Evolutionary conservation across 1,140 invertebrate genomes (phyloP).

Genomic region (Eufriesea mexicana): DNA sequence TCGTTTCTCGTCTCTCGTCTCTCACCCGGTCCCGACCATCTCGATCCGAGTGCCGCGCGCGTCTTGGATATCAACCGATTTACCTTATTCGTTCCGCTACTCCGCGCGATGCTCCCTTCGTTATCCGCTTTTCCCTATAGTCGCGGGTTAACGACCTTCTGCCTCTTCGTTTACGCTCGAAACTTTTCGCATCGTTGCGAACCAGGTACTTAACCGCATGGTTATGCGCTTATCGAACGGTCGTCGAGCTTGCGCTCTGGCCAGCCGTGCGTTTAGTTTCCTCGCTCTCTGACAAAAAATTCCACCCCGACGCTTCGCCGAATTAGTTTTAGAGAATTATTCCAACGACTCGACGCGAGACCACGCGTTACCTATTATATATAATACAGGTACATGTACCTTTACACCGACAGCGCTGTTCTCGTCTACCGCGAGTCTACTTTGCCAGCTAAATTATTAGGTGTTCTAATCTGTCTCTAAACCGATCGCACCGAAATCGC

Average conservation of each 20-base stretch:
- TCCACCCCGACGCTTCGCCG: too few relatives aligned
- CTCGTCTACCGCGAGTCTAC: not conserved
- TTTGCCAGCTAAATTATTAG: not conserved
- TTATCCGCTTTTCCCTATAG: not conserved
- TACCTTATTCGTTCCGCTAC: not conserved
- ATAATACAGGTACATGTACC: too few relatives aligned
- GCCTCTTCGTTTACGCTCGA: constrained; percentile 1
- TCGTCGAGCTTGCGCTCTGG: not conserved
- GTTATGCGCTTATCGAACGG: not conserved
- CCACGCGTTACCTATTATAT: too few relatives aligned
- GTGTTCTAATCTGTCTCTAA: not conserved
- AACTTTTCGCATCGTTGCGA: constrained; percentile 28
- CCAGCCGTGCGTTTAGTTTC: not conserved
- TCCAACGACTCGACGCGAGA: too few relatives aligned
- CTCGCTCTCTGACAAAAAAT: not conserved
- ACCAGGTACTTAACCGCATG: not conserved
- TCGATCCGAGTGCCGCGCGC: too few relatives aligned
- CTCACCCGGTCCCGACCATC: not conserved
- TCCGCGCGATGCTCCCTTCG: not conserved
- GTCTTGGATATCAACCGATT: not conserved
- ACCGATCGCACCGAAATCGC: constrained; percentile 25
- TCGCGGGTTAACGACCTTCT: not conserved
- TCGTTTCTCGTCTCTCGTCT: not conserved
- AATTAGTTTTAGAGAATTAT: too few relatives aligned
- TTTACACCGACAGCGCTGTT: too few relatives aligned